A percentile compares a stretch with the other conserved stretches of the same genome.
These are phyloP conservation scores for Pygocentrus nattereri DNA, from an alignment of 2,797 vertebrate genomes.

Conservation along the genomic window DNA sequence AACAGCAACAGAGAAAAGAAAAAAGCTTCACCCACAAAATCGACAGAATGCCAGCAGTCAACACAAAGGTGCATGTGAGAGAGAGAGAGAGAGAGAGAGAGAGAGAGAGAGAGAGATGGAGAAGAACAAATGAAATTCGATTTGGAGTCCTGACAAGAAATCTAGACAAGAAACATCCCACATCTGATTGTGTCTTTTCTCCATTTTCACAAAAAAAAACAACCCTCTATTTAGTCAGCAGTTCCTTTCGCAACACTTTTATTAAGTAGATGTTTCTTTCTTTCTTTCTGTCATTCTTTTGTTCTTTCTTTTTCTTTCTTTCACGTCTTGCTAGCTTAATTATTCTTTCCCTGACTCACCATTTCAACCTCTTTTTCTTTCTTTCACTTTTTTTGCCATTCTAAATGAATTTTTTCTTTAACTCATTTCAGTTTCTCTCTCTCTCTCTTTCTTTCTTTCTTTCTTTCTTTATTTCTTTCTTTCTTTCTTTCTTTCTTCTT, in stretches of 20 bases:
- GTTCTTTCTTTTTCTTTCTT: too few relatives aligned
- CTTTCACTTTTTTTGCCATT: too few relatives aligned
- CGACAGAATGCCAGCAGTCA: slow-evolving; percentile 60
- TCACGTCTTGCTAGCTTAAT: too few relatives aligned
- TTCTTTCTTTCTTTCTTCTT: slow-evolving; percentile 56
- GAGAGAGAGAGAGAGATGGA: slow-evolving; percentile 32
- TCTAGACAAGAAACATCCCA: slow-evolving; percentile 46
- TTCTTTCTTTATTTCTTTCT: slow-evolving; percentile 33
- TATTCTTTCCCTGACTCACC: too few relatives aligned
- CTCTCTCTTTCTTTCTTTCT: not conserved
- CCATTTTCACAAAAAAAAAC: not conserved
- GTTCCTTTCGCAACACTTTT: too few relatives aligned
- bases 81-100: slow-evolving; percentile 28
- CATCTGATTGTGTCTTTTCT: slow-evolving; percentile 4
- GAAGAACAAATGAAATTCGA: slow-evolving; percentile 53
- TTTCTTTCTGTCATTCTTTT: too few relatives aligned
- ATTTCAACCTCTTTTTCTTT: too few relatives aligned
- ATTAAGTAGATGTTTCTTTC: too few relatives aligned
- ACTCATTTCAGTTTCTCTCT: not conserved
- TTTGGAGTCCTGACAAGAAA: slow-evolving; percentile 50
- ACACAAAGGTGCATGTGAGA: slow-evolving; percentile 37
- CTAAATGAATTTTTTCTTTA: not conserved
- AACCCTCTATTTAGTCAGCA: not conserved
- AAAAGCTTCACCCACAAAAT: slow-evolving; percentile 58
- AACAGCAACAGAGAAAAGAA: slow-evolving; percentile 52